A percentile compares a stretch with the other conserved stretches of the same genome.
phyloP scores from a whole-genome alignment of 1,140 invertebrate species.

The Lordiphosa stackelbergi region DNA sequence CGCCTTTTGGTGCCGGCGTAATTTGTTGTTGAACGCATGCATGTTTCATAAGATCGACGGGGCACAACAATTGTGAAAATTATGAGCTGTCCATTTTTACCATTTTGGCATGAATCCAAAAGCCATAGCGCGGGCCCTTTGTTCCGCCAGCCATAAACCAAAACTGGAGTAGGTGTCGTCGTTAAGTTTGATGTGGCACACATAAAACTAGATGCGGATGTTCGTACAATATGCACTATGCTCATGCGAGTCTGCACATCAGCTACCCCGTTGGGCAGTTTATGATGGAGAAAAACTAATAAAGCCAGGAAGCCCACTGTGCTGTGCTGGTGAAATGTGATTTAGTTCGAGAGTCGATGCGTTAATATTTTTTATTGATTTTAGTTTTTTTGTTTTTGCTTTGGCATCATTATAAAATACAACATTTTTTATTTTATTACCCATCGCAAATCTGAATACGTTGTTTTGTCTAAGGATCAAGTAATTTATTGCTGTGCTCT shows the following conservation, averaged over 20 bases:
- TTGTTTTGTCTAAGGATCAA: no score
- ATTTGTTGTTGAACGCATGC: slow-evolving; percentile 48
- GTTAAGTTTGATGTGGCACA: slow-evolving; percentile 71
- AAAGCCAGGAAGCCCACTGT: slow-evolving; percentile 44
- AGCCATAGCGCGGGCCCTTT: slow-evolving; percentile 26
- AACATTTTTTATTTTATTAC: no score
- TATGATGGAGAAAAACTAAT: slow-evolving; percentile 42
- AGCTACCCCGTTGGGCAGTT: slow-evolving; percentile 55
- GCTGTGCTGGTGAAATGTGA: slow-evolving; percentile 31
- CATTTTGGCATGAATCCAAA: slow-evolving; percentile 45
- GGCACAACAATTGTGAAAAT: slow-evolving; percentile 62
- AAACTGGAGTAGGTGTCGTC: slow-evolving; percentile 67
- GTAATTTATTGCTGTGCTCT: no score
- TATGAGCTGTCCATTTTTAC: slow-evolving; percentile 64
- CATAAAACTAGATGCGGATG: slow-evolving; percentile 56
- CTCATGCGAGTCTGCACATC: slow-evolving; percentile 10
- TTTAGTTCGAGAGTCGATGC: slow-evolving; percentile 2
- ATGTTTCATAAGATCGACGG: slow-evolving; percentile 52
- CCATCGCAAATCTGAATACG: no score
- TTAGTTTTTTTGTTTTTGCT: slow-evolving; percentile 16
- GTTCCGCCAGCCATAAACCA: slow-evolving; percentile 50
- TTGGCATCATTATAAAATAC: no score
- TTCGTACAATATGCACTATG: neutral
- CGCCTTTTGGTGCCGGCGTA: slow-evolving; percentile 49
- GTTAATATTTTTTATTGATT: slow-evolving; percentile 40